Conservation (phyloP, 2,888 invertebrate species). For the Agrochola circellaris region DNA sequence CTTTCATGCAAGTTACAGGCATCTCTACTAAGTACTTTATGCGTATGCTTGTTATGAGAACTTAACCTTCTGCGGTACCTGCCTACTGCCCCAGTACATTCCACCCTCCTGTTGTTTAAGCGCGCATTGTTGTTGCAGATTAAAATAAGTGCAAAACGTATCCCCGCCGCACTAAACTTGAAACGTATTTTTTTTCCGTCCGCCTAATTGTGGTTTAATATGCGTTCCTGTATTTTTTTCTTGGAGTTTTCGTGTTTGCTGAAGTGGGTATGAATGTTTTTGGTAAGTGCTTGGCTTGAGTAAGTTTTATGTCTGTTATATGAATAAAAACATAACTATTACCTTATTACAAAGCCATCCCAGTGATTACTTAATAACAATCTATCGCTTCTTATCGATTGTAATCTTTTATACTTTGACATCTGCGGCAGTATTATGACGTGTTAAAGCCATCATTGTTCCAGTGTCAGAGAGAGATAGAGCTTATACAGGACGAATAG, state of each 20-base stretch:
- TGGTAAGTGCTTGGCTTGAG: conserved; percentile 3
- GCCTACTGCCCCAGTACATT: conserved; percentile 17
- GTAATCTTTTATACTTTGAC: no score
- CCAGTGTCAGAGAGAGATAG: no score
- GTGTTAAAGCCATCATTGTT: no score
- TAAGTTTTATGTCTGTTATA: background rate
- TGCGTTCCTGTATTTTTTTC: conserved; percentile 60
- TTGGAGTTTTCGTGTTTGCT: background rate
- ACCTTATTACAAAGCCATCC: no score
- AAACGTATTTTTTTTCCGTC: conserved; percentile 57
- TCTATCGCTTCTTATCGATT: no score
- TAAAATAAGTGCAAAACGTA: conserved; percentile 67
- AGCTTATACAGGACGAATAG: no score
- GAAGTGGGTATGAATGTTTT: conserved; percentile 43
- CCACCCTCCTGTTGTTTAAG: conserved; percentile 64
- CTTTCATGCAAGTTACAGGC: no score
- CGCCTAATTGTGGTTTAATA: conserved; percentile 69
- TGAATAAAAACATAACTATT: no score
- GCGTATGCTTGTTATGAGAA: background rate
- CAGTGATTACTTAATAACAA: no score
- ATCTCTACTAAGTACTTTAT: background rate
- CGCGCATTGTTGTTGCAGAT: conserved; percentile 65
- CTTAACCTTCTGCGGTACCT: conserved; percentile 22
- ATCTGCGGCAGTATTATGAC: no score
- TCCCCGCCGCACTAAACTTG: conserved; percentile 59